Evolutionary conservation across 2,888 invertebrate species (phyloP).

Genomic region (Drosophila phalerata): DNA sequence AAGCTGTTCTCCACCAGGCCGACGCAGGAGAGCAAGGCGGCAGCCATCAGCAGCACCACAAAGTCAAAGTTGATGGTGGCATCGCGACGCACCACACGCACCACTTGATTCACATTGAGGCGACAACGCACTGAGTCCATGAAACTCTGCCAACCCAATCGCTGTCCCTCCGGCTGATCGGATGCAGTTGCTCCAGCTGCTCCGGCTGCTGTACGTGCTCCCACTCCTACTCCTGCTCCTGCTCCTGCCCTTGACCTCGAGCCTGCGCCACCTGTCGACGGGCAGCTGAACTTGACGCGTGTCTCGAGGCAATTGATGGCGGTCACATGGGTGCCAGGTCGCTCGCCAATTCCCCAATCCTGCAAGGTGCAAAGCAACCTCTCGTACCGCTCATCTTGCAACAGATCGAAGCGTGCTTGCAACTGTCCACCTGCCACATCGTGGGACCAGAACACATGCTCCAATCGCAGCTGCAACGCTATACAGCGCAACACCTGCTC

Average conservation of each 20-base stretch:
- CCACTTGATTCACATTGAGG: slow-evolving; percentile 89
- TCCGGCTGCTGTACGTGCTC: not conserved
- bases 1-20: slow-evolving; percentile 91
- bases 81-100: slow-evolving; percentile 88
- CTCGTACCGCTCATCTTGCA: slow-evolving; percentile 87
- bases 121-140: slow-evolving; percentile 89
- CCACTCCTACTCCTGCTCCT: not conserved
- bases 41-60: slow-evolving; percentile 89
- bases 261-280: not conserved
- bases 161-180: slow-evolving; percentile 6
- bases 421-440: slow-evolving; percentile 86
- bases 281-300: slow-evolving; percentile 3
- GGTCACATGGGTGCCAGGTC: slow-evolving; percentile 87
- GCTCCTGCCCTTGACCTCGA: not conserved
- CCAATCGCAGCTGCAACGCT: slow-evolving; percentile 86
- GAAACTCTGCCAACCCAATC: slow-evolving; percentile 84
- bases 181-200: not conserved
- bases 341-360: slow-evolving; percentile 88
- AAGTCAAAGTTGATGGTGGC: slow-evolving; percentile 91
- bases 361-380: slow-evolving; percentile 87
- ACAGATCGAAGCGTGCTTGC: slow-evolving; percentile 87
- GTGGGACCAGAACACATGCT: slow-evolving; percentile 87
- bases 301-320: slow-evolving; percentile 87
- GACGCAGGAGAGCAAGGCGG: slow-evolving; percentile 90
- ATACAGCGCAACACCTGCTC: slow-evolving; percentile 86